phyloP scores from a whole-genome alignment of 2,888 invertebrate genomes.

The Ormyrus rosae region DNA sequence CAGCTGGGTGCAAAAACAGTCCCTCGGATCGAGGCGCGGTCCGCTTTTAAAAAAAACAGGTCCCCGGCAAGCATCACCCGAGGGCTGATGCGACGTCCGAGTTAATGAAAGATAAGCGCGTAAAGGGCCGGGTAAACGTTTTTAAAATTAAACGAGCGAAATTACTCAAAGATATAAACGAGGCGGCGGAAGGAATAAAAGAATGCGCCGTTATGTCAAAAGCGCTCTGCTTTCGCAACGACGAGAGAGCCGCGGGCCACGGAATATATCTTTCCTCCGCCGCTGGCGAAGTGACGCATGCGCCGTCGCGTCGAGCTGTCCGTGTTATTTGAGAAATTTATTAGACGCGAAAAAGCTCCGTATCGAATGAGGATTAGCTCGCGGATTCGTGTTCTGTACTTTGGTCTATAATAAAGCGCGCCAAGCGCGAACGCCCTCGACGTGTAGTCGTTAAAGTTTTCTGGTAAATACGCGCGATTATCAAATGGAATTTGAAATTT shows the following conservation, averaged over 20 bases:
- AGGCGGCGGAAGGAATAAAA: slow-evolving; percentile 7
- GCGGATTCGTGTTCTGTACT: too few species aligned
- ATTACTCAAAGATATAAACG: slow-evolving; percentile 24
- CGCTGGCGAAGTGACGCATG: too few species aligned
- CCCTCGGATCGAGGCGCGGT: not conserved
- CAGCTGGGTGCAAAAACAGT: not conserved
- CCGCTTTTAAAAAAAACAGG: not conserved
- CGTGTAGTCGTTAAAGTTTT: too few species aligned
- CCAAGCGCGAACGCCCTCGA: too few species aligned
- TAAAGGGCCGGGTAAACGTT: not conserved
- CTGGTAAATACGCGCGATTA: too few species aligned
- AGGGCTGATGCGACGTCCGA: not conserved
- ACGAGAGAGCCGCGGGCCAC: slow-evolving; percentile 8
- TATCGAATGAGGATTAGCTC: too few species aligned
- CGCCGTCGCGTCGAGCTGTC: too few species aligned
- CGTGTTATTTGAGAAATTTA: too few species aligned
- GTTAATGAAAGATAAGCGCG: not conserved
- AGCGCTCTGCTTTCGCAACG: not conserved
- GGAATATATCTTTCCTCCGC: not conserved
- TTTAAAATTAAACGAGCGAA: slow-evolving; percentile 22
- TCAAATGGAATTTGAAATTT: too few species aligned
- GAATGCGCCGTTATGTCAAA: slow-evolving; percentile 30
- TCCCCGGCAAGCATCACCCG: not conserved
- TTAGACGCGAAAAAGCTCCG: too few species aligned
- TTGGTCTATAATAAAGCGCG: too few species aligned